Base-by-base conservation (phyloP, 2,888 invertebrate genomes). In the Colletes collaris region DNA sequence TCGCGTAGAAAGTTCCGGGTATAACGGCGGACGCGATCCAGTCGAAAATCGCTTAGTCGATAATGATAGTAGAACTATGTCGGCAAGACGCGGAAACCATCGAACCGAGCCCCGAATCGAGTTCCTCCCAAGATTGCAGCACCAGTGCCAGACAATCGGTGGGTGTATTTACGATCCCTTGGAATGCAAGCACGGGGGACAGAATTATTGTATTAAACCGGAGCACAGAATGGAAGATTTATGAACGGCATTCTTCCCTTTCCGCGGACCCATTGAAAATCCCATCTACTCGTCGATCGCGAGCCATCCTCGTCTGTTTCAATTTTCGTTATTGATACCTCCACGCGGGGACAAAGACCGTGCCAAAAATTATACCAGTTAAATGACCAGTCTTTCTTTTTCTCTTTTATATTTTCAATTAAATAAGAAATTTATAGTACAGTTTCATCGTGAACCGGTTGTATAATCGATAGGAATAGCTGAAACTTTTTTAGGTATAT, bases 151-250 rank as follows among this genome's bases (percentile, higher is more conserved):
- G 76, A 81, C 73, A 82, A 85, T 85, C 59, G 80, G 67, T 53
- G 53, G 55, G 35, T 70, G 77, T 83, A 85, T 85, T 85, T 78
- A 81, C 86, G 80, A 83, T 53, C 59, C 37, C 56, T 72, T 44
- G 56, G 70, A 77, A 82, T 63, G 65, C 79, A 60, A 52, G 66
- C 13, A 64, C 60, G 16, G 53, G 50, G 50, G 64, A 16, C 63
- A 76, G 71, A 79, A 85, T 84, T 82, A 85, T 85, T 70, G 60
- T 71, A 75, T 85, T 77, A 71, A 73, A 68, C 53, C 49, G 49
- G 55, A 73, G 52, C 60, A 63, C 11, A 37, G 62, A 56, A 59
- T 50, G 44, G 16, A 27, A 67, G 63, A 79, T 77, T 49, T 77
- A 81, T 55, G 65, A 63, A 35, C 55, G 58, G 52, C 72, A 58